Evolutionary conservation across 2,797 vertebrate species (phyloP), one percentile per base, ranked within the genome.

Genomic region (Gadopsis bispinosus): DNA sequence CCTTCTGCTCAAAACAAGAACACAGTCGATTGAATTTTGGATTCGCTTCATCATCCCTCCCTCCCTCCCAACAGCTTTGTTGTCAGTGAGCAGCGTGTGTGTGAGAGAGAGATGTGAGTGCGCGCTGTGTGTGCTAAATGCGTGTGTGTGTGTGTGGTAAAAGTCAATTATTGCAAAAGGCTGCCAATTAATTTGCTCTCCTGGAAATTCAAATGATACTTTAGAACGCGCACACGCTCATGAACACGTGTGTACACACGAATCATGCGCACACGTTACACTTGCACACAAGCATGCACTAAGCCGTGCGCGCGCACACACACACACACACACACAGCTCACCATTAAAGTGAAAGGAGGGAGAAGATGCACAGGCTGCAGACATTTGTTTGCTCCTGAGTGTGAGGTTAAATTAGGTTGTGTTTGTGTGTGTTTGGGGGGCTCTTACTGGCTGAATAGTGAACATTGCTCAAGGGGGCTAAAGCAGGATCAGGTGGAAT

Each of bases 21-120:
- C 93, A 96, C 96, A 95, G 95, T 95, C 96, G 94, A 97, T 95
- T 95, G 93, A 94, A 95, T 97, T 96, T 95, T 94, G 95, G 96
- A 96, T 95, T 96, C 96, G 94, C 95, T 96, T 96, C 95, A 96
- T 95, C 93, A 92, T 95, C 94, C 95, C 93, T 89, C 94, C 95
- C 93, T 26, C 26, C 93, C 85, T 89, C 92, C 86, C 88, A 77
- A 88, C 91, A 87, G 91, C 91, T 93, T 93, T 97, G 97, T 97
- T 97, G 97, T 96, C 96, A 87, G 85, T 69, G 67, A 86, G 81
- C 77, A 70, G 79, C 41, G 2, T 83, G 83, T 76, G 80, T 83
- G 95, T 96, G 71, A 51, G 73, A 47, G 83, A 89, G 88, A 79
- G 60, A 78, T 62, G 84, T 50, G 73, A 80, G 80, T 72, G 70